Evolutionary conservation across 92 coral and sea anemone genomes (phyloP).

Genomic region (Epizoanthus illoricatus): DNA sequence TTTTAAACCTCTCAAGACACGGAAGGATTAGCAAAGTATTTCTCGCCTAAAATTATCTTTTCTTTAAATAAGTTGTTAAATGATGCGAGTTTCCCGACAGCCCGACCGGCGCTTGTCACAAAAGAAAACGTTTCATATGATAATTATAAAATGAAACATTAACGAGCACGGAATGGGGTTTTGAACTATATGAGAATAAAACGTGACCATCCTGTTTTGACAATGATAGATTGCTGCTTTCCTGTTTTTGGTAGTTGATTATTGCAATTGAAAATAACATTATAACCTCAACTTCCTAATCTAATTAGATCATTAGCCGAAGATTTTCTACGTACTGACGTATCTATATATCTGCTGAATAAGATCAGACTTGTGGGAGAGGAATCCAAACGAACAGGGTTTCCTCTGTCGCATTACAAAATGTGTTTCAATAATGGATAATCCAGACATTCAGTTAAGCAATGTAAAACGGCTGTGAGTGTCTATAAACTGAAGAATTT

Average conservation of each 20-base stretch:
- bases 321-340: no score
- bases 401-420: no score
- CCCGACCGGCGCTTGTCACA: constrained; percentile 7
- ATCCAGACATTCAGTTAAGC: no score
- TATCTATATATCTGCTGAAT: no score
- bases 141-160: neutral
- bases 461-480: no score
- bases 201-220: constrained; percentile 2
- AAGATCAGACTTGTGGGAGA: no score
- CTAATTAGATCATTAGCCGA: neutral
- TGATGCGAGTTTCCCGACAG: neutral
- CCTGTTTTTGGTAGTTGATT: constrained; percentile 12
- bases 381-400: no score
- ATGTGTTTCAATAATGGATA: no score
- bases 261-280: neutral
- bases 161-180: neutral
- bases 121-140: neutral
- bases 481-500: no score
- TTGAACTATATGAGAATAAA: neutral
- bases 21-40: constrained; percentile 42
- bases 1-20: constrained; percentile 16
- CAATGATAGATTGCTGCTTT: constrained; percentile 28
- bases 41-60: constrained; percentile 37
- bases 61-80: constrained; percentile 17
- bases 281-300: constrained; percentile 22